Percentiles rank a stretch among this genome's conserved stretches.
Evolutionary conservation across 2,113 vertebrate genomes (phyloP).

Genomic region (Onychostruthus taczanowskii): DNA sequence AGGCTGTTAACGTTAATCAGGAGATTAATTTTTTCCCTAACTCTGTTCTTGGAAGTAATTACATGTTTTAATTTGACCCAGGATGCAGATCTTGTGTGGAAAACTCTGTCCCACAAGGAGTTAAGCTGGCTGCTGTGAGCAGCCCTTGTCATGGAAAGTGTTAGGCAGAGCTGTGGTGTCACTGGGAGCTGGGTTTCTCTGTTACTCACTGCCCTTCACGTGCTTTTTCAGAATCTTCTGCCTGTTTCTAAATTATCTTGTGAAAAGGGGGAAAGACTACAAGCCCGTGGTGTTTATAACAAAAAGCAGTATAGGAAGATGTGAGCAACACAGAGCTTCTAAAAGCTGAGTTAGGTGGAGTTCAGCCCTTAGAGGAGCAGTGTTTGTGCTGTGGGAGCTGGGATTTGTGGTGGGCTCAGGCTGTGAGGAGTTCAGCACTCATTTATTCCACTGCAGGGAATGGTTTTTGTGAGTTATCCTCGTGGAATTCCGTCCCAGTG

Average conservation of each 20-base stretch:
- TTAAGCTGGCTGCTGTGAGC: conserved; percentile 10
- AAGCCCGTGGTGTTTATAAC: not conserved
- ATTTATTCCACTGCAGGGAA: not conserved
- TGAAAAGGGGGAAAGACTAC: not conserved
- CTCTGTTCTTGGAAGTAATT: not conserved
- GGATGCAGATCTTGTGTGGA: not conserved
- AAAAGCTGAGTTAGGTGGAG: not conserved
- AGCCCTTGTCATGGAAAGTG: conserved; percentile 39
- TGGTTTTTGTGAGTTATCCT: not conserved
- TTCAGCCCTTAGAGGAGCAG: not conserved
- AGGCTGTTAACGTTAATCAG: not conserved
- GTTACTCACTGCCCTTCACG: conserved; percentile 38
- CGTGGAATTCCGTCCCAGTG: not conserved
- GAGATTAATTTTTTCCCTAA: not conserved
- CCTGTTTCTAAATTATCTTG: not conserved
- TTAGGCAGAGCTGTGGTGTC: conserved; percentile 43
- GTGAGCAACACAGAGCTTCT: not conserved
- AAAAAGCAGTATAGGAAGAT: not conserved
- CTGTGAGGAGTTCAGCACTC: not conserved
- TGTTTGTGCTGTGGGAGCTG: not conserved
- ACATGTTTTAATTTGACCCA: accelerated
- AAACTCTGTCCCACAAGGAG: not conserved
- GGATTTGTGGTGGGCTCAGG: not conserved
- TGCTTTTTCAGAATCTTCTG: not conserved
- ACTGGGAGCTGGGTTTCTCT: not conserved